Percentiles rank a stretch among this genome's conserved stretches.
Conservation (phyloP, 1,140 invertebrate genomes). For the Melipona quadrifasciata region DNA sequence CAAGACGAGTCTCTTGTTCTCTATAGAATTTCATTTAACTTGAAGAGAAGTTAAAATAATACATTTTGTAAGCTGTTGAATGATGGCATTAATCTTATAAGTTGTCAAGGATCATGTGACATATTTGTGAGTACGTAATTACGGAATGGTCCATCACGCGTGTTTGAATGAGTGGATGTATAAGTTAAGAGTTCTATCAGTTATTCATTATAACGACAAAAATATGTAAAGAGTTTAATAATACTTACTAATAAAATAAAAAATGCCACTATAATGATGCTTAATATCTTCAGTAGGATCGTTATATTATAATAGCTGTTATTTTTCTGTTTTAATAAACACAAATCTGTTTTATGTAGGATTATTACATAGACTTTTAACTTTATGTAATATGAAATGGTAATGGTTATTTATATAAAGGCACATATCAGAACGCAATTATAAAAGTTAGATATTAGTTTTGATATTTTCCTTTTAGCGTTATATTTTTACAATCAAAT, state of each 20-base stretch:
- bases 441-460: not conserved
- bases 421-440: not conserved
- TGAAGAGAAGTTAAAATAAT: constrained; percentile 23
- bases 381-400: not conserved
- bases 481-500: not conserved
- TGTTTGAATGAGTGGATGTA: constrained; percentile 71
- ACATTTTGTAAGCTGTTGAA: constrained; percentile 53
- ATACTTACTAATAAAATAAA: constrained; percentile 72
- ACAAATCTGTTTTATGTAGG: not conserved
- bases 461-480: not conserved
- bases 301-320: not conserved
- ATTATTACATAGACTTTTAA: not conserved
- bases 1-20: constrained; percentile 18
- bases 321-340: not conserved
- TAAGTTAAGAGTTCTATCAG: constrained; percentile 71
- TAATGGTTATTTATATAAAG: not conserved
- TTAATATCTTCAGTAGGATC: constrained; percentile 21
- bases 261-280: constrained; percentile 50
- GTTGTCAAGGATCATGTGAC: constrained; percentile 63
- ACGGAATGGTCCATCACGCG: constrained; percentile 64
- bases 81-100: constrained; percentile 55
- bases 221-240: constrained; percentile 76
- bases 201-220: constrained; percentile 73
- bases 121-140: constrained; percentile 63
- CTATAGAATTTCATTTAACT: constrained; percentile 14